Evolutionary conservation across 2,888 invertebrate genomes (phyloP).

Genomic region (Ischnus inquisitorius): DNA sequence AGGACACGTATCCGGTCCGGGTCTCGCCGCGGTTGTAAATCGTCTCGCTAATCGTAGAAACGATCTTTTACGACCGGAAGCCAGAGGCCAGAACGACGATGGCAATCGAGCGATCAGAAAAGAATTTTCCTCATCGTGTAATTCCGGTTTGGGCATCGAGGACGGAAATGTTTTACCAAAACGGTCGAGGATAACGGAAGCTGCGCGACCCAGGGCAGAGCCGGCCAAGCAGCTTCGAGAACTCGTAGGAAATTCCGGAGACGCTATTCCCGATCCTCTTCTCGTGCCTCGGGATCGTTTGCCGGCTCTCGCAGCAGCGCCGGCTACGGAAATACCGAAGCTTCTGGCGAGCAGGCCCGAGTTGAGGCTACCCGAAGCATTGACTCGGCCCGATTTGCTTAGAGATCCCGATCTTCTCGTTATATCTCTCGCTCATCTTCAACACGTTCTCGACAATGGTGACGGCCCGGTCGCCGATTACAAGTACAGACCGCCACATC

Average conservation of each 20-base stretch:
- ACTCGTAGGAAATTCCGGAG: slow-evolving; percentile 89
- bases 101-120: not conserved
- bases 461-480: slow-evolving; percentile 77
- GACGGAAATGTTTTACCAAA: not conserved
- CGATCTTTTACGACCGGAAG: slow-evolving; percentile 21
- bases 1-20: slow-evolving; percentile 44
- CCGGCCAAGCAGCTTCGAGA: slow-evolving; percentile 91
- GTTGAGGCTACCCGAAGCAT: slow-evolving; percentile 90
- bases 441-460: slow-evolving; percentile 82
- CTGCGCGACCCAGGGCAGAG: slow-evolving; percentile 70
- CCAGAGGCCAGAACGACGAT: slow-evolving; percentile 17
- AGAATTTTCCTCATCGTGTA: slow-evolving; percentile 2
- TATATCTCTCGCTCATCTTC: slow-evolving; percentile 91
- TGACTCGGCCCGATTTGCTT: slow-evolving; percentile 90
- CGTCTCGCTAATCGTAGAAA: slow-evolving; percentile 82
- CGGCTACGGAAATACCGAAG: slow-evolving; percentile 92
- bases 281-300: slow-evolving; percentile 92
- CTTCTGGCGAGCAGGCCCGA: slow-evolving; percentile 91
- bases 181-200: not conserved
- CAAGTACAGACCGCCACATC: slow-evolving; percentile 53
- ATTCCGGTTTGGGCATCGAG: not conserved
- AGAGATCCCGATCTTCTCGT: slow-evolving; percentile 93
- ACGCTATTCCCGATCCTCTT: slow-evolving; percentile 93
- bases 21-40: slow-evolving; percentile 57
- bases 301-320: slow-evolving; percentile 90